Base-by-base conservation (phyloP, 2,888 invertebrate species). In the Drosophila pegasa region DNA sequence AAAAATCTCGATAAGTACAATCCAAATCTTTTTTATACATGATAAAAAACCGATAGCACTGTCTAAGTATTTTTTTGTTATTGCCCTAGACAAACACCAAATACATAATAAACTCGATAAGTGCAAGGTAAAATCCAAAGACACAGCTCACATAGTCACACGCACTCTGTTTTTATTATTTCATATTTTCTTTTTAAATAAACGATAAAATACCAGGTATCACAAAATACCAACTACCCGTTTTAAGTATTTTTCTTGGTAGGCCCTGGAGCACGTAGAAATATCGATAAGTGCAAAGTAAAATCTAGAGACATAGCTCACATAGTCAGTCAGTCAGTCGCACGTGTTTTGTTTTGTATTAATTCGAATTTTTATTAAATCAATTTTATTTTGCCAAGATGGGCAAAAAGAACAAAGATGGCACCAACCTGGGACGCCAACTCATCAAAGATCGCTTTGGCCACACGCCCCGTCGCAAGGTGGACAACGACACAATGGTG, bases 361-460 rank as follows among this genome's bases (percentile, higher is more conserved):
- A 45, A 22, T 4, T 60, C 35, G 14, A 51, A 22, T 37, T 55
- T 7, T 2, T 1, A 27, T 8, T 2, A 47, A 40, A 29, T 22
- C 1, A 9, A 6, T 27, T 18, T n/a, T 16, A 0, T 18, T 48
- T 51, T 60, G 67, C 77, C 48, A 61, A 61, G 63, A 96, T 96
- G 96, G 95, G 95, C 14, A 96, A 96, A 91, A 96, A 96, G 90
- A 94, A 93, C 82, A 96, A 96, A 92, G 75, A 76, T 0, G 71
- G 75, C 27, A 92, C 64, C 61, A 87, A 93, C 57, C 92, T 96
- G 48, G 97, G 96, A 0, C 93, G 96, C 62, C 93, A 95, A 0
- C 93, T 97, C 40, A 96, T 97, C 38, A 96, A 95, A 90, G 95
- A 96, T 89, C 94, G 96, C 80, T 96, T 96, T 90, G 94, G 95